These are phyloP conservation scores for Drosophila demipolita DNA, from an alignment of 2,888 invertebrate species.

Conservation along the genomic window DNA sequence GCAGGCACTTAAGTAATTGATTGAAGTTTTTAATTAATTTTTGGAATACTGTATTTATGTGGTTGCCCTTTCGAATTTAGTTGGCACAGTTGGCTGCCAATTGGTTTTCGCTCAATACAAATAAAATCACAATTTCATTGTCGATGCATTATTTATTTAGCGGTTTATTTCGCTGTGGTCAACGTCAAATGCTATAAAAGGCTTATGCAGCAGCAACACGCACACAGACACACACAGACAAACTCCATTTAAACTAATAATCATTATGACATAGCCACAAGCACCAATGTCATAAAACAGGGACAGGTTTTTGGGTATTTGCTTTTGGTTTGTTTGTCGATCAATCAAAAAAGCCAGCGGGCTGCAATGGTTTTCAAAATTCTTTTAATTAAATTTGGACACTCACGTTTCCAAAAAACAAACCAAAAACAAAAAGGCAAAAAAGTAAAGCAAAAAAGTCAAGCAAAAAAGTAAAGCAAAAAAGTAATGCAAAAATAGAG, in stretches of 20 bases:
- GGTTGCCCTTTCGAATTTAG: background rate
- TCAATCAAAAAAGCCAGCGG: slow-evolving; percentile 53
- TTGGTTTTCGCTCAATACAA: slow-evolving; percentile 32
- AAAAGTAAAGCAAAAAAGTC: background rate
- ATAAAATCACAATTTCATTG: slow-evolving; percentile 60
- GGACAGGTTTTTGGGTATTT: slow-evolving; percentile 23
- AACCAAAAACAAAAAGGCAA: background rate
- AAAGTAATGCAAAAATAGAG: background rate
- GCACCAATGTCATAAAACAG: slow-evolving; percentile 46
- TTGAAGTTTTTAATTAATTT: slow-evolving; percentile 70
- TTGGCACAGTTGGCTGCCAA: slow-evolving; percentile 4
- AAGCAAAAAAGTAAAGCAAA: background rate
- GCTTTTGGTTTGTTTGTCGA: slow-evolving; percentile 24
- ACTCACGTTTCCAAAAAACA: background rate
- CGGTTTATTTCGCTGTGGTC: slow-evolving; percentile 70
- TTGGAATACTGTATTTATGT: slow-evolving; percentile 44
- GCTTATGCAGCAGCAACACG: slow-evolving; percentile 17
- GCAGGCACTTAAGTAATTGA: slow-evolving; percentile 49
- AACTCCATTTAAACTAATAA: slow-evolving; percentile 35
- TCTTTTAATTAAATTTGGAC: slow-evolving; percentile 36
- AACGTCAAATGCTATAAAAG: slow-evolving; percentile 42
- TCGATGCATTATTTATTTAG: slow-evolving; percentile 73
- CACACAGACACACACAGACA: no score
- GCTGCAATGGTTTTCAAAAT: slow-evolving; percentile 20
- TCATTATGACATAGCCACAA: slow-evolving; percentile 68